Evolutionary conservation across 2,113 vertebrate genomes (phyloP).

Genomic region (Acrocephalus kingi): DNA sequence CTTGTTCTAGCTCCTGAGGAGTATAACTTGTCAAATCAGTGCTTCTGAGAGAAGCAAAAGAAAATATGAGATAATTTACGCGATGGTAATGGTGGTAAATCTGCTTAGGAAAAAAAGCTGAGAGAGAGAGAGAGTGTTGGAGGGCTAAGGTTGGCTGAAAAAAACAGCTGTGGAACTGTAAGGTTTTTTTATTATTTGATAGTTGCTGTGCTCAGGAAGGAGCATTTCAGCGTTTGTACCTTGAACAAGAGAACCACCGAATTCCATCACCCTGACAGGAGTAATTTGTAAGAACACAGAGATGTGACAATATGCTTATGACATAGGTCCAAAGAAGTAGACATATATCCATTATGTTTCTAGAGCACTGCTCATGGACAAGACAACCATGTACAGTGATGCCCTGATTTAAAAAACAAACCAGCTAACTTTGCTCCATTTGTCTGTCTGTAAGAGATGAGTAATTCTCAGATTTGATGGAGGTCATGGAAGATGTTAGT

Average conservation of each 20-base stretch:
- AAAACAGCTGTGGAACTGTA: not conserved
- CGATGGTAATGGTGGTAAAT: not conserved
- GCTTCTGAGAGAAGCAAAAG: not conserved
- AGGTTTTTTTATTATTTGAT: not conserved
- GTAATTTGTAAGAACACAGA: not conserved
- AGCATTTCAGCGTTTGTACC: not conserved
- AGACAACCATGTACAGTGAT: not conserved
- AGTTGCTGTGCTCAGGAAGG: not conserved
- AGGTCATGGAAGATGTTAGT: not conserved
- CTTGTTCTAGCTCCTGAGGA: not conserved
- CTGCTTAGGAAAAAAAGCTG: not conserved
- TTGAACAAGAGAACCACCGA: rapidly evolving
- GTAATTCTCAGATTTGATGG: not conserved
- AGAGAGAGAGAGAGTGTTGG: not conserved
- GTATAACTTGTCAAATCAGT: not conserved
- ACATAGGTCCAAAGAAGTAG: not conserved
- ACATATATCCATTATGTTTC: not conserved
- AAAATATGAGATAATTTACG: not conserved
- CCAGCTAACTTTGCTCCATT: not conserved
- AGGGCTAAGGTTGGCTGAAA: not conserved
- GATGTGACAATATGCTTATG: not conserved
- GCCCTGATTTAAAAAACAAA: too few species aligned
- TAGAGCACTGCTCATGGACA: not conserved
- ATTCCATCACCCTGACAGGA: not conserved
- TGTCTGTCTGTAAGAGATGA: not conserved